Evolutionary conservation across 2,113 vertebrate species (phyloP).

Genomic region (Periophthalmus modestus): DNA sequence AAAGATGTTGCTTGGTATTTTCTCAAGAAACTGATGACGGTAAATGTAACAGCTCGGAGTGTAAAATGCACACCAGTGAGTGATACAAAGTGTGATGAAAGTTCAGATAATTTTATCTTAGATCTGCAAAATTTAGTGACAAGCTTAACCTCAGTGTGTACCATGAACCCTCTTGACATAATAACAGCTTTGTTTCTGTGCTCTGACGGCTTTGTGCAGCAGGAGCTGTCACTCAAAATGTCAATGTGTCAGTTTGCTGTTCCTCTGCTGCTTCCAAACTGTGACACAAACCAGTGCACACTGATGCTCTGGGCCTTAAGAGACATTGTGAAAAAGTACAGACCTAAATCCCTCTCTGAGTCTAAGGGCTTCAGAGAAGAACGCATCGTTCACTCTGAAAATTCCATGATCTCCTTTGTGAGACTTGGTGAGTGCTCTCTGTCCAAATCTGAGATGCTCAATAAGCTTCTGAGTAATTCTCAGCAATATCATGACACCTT

Average conservation of each 20-base stretch:
- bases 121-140: constrained; percentile 10
- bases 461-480: constrained; percentile 65
- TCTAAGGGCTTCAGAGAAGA: constrained; percentile 41
- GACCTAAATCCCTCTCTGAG: constrained; percentile 39
- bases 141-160: neutral
- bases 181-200: constrained; percentile 72
- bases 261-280: constrained; percentile 73
- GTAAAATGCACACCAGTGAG: neutral
- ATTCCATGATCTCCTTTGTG: constrained; percentile 74
- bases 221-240: constrained; percentile 73
- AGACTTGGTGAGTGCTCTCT: constrained; percentile 69
- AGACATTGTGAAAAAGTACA: constrained; percentile 60
- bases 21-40: constrained; percentile 3
- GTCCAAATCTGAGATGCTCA: constrained; percentile 79
- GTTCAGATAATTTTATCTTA: neutral
- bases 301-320: constrained; percentile 72
- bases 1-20: constrained; percentile 11
- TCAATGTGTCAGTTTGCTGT: constrained; percentile 75
- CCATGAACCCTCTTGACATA: constrained; percentile 72
- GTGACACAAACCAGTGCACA: constrained; percentile 56
- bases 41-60: constrained; percentile 12
- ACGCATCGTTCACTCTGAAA: constrained; percentile 42
- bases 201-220: constrained; percentile 70
- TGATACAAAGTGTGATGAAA: neutral
- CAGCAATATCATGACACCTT: constrained; percentile 67